phyloP scores from a whole-genome alignment of 1,140 invertebrate genomes.

The Drosophila lacertosa region DNA sequence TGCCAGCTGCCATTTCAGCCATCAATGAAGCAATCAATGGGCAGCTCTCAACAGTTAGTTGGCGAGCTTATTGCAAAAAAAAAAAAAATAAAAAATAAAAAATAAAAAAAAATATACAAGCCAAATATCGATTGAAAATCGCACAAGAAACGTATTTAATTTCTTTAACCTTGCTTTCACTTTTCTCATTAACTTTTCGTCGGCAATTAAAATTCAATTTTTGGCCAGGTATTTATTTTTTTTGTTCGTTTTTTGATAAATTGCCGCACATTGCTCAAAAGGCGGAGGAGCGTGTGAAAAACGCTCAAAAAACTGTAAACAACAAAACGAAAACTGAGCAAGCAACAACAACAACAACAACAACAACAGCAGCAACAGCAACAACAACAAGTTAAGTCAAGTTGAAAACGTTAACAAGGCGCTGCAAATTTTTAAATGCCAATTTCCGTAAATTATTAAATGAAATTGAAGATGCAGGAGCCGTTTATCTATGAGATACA shows the following conservation, averaged over 20 bases:
- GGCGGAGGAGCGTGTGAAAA: conserved; percentile 75
- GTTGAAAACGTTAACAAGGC: conserved; percentile 74
- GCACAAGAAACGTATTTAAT: conserved; percentile 65
- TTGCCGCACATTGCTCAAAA: conserved; percentile 63
- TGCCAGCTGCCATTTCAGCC: conserved; percentile 39
- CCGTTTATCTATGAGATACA: conserved; percentile 58
- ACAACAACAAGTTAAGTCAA: not conserved
- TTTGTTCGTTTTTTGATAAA: conserved; percentile 64
- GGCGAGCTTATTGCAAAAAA: conserved; percentile 7
- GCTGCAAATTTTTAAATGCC: conserved; percentile 77
- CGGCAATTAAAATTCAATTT: conserved; percentile 82
- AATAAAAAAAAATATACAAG: not conserved
- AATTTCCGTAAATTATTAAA: conserved; percentile 83
- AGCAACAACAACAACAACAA: conserved; percentile 38
- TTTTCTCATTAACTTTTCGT: conserved; percentile 82
- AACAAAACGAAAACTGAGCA: conserved; percentile 16
- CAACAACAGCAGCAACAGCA: not conserved
- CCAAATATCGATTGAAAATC: conserved; percentile 74
- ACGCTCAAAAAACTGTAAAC: conserved; percentile 34
- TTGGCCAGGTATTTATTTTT: conserved; percentile 38
- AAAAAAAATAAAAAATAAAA: not conserved
- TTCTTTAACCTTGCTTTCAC: conserved; percentile 82
- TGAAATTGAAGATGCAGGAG: conserved; percentile 76
- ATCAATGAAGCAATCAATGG: conserved; percentile 54
- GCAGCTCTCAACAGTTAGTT: conserved; percentile 14